Conservation (phyloP, 2,888 invertebrate species). For the Spialia ferax region DNA sequence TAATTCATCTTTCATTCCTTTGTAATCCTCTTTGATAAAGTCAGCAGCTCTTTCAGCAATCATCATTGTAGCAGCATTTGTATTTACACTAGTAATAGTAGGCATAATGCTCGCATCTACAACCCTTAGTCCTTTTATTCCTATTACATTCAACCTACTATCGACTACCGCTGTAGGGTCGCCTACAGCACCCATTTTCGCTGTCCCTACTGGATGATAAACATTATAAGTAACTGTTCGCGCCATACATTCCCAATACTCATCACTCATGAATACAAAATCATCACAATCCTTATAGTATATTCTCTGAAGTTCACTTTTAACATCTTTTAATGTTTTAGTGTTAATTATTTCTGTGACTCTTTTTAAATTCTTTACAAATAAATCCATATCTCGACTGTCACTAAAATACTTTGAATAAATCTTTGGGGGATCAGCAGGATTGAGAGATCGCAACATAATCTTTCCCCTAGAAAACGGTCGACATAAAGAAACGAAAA, state of each 20-base stretch:
- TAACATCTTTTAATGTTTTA: slow-evolving; percentile 61
- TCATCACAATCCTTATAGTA: slow-evolving; percentile 66
- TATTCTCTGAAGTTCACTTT: slow-evolving; percentile 69
- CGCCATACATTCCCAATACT: slow-evolving; percentile 79
- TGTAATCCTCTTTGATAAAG: slow-evolving; percentile 68
- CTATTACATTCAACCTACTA: slow-evolving; percentile 62
- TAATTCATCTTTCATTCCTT: slow-evolving; percentile 62
- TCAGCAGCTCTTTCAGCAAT: slow-evolving; percentile 77
- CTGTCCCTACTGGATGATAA: slow-evolving; percentile 78
- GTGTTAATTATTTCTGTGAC: slow-evolving; percentile 68
- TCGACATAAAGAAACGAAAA: slow-evolving; percentile 72
- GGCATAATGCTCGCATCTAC: slow-evolving; percentile 80
- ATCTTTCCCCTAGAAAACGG: slow-evolving; percentile 73
- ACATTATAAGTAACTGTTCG: slow-evolving; percentile 74
- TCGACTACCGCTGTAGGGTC: slow-evolving; percentile 70
- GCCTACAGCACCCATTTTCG: slow-evolving; percentile 68
- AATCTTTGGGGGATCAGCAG: slow-evolving; percentile 70
- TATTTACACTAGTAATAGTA: slow-evolving; percentile 75
- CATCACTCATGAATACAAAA: slow-evolving; percentile 62
- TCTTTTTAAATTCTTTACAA: slow-evolving; percentile 65
- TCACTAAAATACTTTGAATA: slow-evolving; percentile 74
- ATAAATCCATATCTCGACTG: slow-evolving; percentile 66
- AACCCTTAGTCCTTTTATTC: slow-evolving; percentile 65
- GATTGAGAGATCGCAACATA: slow-evolving; percentile 60
- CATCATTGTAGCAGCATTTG: slow-evolving; percentile 78